These are phyloP conservation scores for Synanthedon andrenaeformis DNA, from an alignment of 2,888 invertebrate genomes.

Conservation along the genomic window DNA sequence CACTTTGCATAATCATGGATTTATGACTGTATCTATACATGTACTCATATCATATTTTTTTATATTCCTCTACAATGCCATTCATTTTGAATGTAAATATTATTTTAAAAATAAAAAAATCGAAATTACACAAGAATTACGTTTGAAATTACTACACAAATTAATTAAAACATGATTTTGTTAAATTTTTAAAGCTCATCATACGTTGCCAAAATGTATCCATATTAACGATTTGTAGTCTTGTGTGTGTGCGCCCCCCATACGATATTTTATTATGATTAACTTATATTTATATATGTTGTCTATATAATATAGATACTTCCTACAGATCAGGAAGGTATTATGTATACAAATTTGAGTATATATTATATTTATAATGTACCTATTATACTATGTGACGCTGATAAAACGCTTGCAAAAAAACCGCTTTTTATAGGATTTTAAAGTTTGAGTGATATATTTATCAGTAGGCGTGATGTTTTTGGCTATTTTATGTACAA, in stretches of 20 bases:
- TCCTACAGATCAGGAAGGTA: slow-evolving; percentile 46
- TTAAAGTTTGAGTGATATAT: slow-evolving; percentile 7
- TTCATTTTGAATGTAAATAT: background rate
- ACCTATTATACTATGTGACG: background rate
- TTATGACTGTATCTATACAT: no score
- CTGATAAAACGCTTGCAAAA: background rate
- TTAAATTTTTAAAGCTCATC: slow-evolving; percentile 42
- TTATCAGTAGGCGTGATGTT: slow-evolving; percentile 28
- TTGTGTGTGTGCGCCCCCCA: slow-evolving; percentile 27
- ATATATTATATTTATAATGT: background rate
- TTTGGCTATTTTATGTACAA: slow-evolving; percentile 65
- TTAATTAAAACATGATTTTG: background rate
- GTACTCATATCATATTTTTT: no score
- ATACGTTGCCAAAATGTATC: slow-evolving; percentile 63
- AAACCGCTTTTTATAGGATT: slow-evolving; percentile 7
- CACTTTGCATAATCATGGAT: no score
- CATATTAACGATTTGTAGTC: slow-evolving; percentile 35
- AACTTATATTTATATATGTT: slow-evolving; percentile 10
- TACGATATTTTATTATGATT: slow-evolving; percentile 13
- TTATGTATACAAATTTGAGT: slow-evolving; percentile 1
- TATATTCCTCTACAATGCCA: background rate
- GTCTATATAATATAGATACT: slow-evolving; percentile 23
- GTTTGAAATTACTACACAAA: background rate
- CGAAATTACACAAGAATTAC: background rate
- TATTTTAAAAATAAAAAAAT: background rate